Conservation (phyloP, 1,140 invertebrate genomes). For the Ips nitidus region DNA sequence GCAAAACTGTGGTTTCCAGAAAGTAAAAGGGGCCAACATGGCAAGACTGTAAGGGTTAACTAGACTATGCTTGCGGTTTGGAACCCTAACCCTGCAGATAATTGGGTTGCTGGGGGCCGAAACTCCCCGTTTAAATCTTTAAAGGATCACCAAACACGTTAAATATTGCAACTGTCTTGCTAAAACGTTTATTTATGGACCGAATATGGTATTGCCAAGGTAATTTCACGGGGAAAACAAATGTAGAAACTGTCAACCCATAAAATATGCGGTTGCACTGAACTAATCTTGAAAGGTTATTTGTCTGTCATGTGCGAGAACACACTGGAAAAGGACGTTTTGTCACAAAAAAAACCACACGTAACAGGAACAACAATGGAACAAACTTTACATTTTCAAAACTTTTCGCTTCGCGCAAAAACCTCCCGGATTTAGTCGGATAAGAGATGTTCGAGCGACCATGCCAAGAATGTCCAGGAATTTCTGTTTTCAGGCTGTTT, state of each 20-base stretch:
- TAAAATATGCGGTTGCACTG: slow-evolving; percentile 5
- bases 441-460: too few species aligned
- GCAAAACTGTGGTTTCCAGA: too few species aligned
- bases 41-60: too few species aligned
- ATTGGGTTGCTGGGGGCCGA: too few species aligned
- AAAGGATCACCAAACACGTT: too few species aligned
- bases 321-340: neutral
- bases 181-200: neutral
- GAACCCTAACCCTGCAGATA: too few species aligned
- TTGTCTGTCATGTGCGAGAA: slow-evolving; percentile 3
- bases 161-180: too few species aligned
- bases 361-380: neutral
- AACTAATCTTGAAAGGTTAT: slow-evolving; percentile 2
- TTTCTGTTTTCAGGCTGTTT: too few species aligned
- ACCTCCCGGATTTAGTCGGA: neutral
- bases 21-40: too few species aligned
- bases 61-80: too few species aligned
- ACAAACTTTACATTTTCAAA: neutral
- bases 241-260: neutral
- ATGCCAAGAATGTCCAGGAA: too few species aligned
- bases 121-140: too few species aligned
- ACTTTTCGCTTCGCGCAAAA: neutral
- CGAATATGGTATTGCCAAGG: neutral
- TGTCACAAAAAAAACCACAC: neutral
- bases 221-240: neutral